phyloP scores from a whole-genome alignment of 2,888 invertebrate genomes.

The Panopea generosa region DNA sequence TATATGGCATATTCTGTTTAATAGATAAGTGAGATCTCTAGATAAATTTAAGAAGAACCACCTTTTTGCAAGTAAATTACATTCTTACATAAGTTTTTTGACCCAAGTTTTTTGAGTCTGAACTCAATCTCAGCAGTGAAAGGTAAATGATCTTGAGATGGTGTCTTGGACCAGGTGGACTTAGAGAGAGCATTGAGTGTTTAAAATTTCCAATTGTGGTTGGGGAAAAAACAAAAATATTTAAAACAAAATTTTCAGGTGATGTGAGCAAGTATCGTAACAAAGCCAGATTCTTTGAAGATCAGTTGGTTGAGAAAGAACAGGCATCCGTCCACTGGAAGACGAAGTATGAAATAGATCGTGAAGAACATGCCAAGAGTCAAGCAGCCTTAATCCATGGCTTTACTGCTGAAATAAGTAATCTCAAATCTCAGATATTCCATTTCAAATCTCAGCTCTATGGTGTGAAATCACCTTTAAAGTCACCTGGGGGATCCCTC shows the following conservation, averaged over 20 bases:
- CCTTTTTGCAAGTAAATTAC: too few species aligned
- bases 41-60: too few species aligned
- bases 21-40: too few species aligned
- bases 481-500: conserved; percentile 52
- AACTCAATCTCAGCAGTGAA: too few species aligned
- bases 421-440: conserved; percentile 70
- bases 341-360: conserved; percentile 65
- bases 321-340: conserved; percentile 58
- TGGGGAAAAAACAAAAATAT: too few species aligned
- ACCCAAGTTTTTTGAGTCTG: too few species aligned
- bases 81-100: too few species aligned
- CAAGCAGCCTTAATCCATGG: conserved; percentile 79
- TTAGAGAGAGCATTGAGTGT: too few species aligned
- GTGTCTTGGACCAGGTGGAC: too few species aligned
- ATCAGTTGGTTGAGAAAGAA: conserved; percentile 55
- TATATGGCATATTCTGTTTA: too few species aligned
- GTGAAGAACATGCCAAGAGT: conserved; percentile 72
- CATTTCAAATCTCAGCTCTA: conserved; percentile 52
- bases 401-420: conserved; percentile 77
- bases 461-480: conserved; percentile 51
- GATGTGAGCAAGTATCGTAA: conserved; percentile 53
- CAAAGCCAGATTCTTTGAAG: conserved; percentile 60
- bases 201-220: too few species aligned
- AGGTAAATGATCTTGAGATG: too few species aligned
- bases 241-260: conserved; percentile 31